A percentile compares a stretch with the other conserved stretches of the same genome.
These are phyloP conservation scores for Meda fulgida DNA, from an alignment of 2,797 vertebrate species.

Conservation along the genomic window DNA sequence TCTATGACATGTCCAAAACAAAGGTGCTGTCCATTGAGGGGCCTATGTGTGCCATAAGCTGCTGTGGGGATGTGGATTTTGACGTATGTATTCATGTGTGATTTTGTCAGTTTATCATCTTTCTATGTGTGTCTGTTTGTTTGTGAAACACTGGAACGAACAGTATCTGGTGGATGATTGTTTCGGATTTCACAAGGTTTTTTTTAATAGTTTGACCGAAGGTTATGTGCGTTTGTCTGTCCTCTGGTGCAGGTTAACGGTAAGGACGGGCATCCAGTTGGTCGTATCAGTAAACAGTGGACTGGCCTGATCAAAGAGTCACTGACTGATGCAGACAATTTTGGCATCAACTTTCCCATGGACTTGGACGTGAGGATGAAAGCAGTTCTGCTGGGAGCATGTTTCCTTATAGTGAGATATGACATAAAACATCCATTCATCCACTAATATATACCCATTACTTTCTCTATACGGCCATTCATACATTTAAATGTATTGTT, in stretches of 20 bases:
- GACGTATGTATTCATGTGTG: conserved; percentile 64
- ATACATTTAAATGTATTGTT: not conserved
- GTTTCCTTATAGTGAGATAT: conserved; percentile 80
- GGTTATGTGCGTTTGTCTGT: not conserved
- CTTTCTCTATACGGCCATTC: not conserved
- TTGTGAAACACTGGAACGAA: not conserved
- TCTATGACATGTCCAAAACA: conserved; percentile 71
- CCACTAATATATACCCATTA: not conserved
- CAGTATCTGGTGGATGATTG: not conserved
- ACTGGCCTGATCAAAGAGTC: conserved; percentile 71
- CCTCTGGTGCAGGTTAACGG: conserved; percentile 71
- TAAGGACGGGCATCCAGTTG: conserved; percentile 68
- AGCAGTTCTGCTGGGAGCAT: conserved; percentile 76
- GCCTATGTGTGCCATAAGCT: conserved; percentile 73
- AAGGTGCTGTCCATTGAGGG: conserved; percentile 74
- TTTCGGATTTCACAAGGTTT: not conserved
- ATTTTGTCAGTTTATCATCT: not conserved
- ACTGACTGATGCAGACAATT: conserved; percentile 77
- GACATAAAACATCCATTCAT: not conserved
- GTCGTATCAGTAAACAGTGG: conserved; percentile 81
- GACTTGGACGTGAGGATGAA: conserved; percentile 78
- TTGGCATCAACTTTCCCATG: conserved; percentile 76
- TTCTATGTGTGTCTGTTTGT: not conserved
- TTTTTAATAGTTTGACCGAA: not conserved
- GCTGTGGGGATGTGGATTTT: conserved; percentile 78